Evolutionary conservation across 2,888 invertebrate species (phyloP).

Genomic region (Entomobrya multifasciata): DNA sequence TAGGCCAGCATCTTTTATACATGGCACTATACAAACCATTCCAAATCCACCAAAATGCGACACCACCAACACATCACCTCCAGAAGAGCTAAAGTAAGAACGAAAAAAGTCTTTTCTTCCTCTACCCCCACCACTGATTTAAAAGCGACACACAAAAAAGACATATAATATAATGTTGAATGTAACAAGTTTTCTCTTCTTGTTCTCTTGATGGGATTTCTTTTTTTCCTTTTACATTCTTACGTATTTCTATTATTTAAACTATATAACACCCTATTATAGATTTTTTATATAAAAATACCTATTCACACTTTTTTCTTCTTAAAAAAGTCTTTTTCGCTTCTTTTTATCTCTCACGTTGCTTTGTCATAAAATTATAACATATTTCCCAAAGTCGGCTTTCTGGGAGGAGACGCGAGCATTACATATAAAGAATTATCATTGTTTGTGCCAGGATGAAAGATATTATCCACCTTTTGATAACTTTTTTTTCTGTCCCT

Average conservation of each 20-base stretch:
- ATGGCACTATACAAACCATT: not conserved
- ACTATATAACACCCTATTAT: conserved; percentile 20
- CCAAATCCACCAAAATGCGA: conserved; percentile 2
- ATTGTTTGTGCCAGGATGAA: conserved; percentile 39
- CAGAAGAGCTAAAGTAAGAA: conserved; percentile 28
- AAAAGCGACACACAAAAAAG: conserved; percentile 66
- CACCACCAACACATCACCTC: conserved; percentile 7
- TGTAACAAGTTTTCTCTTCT: conserved; percentile 66
- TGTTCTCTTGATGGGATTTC: conserved; percentile 66
- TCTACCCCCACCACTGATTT: conserved; percentile 57
- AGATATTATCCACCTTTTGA: conserved; percentile 43
- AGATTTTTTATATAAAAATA: not conserved
- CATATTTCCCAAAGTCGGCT: conserved; percentile 38
- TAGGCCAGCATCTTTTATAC: too few species aligned
- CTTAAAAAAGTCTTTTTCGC: too few species aligned
- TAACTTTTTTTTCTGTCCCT: conserved; percentile 18
- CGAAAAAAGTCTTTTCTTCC: not conserved
- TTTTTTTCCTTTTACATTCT: conserved; percentile 28
- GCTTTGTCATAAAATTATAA: conserved; percentile 54
- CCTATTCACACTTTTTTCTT: conserved; percentile 19
- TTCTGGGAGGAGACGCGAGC: conserved; percentile 1
- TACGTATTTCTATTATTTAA: conserved; percentile 53
- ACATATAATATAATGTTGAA: conserved; percentile 58
- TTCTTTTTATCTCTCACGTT: not conserved
- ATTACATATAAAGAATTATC: conserved; percentile 3